phyloP scores from a whole-genome alignment of 2,797 vertebrate genomes.

The Limnodromus scolopaceus region DNA sequence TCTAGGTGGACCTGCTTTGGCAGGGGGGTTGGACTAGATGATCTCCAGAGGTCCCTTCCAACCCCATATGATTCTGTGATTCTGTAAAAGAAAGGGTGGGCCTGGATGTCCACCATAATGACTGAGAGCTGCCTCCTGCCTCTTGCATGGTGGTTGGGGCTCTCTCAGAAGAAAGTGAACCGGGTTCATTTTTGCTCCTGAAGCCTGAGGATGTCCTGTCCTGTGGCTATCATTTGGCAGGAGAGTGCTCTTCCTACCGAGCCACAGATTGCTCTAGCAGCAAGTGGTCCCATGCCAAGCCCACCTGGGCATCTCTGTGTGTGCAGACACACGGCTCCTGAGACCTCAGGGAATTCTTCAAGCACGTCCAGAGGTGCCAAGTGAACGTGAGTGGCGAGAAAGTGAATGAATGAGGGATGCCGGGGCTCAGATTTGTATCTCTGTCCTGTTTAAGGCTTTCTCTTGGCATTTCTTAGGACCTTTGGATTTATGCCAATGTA shows the following conservation, averaged over 20 bases:
- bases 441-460: not conserved
- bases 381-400: not conserved
- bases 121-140: not conserved
- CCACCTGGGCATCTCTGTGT: rapidly evolving
- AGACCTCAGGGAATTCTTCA: not conserved
- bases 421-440: not conserved
- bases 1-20: too few species aligned
- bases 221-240: not conserved
- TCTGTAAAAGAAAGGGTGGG: not conserved
- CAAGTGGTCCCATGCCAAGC: rapidly evolving
- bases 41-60: too few species aligned
- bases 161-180: not conserved
- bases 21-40: too few species aligned
- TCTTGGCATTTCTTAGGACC: not conserved
- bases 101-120: not conserved
- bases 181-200: not conserved
- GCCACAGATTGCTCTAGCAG: not conserved
- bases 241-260: not conserved
- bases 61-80: too few species aligned
- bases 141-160: rapidly evolving
- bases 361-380: not conserved
- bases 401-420: not conserved
- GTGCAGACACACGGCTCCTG: not conserved
- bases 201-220: not conserved
- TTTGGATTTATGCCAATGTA: not conserved